Evolutionary conservation across 2,113 vertebrate genomes (phyloP).

Genomic region (Psilopsiagon aymara): DNA sequence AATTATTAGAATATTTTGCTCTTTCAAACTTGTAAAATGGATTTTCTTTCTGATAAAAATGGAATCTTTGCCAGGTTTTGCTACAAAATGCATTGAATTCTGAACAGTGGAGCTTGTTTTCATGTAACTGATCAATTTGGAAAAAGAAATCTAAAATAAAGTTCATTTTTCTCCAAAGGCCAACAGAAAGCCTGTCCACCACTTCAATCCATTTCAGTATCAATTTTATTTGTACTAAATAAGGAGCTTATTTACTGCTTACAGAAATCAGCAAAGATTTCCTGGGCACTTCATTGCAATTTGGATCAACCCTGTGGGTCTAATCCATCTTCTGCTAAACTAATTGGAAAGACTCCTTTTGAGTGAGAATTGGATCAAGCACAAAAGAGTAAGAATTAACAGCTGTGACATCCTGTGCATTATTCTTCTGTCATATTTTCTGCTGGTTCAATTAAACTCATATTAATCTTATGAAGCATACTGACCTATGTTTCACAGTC

Average conservation of each 20-base stretch:
- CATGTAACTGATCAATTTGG: background rate
- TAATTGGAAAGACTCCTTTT: slow-evolving; percentile 25
- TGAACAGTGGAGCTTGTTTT: background rate
- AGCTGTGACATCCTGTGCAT: background rate
- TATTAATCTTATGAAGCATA: slow-evolving; percentile 1
- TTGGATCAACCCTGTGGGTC: background rate
- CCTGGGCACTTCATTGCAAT: background rate
- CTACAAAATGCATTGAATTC: background rate
- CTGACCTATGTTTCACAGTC: background rate
- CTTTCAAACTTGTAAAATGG: background rate
- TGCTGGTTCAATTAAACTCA: background rate
- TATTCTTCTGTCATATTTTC: slow-evolving; percentile 18
- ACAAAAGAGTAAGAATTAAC: background rate
- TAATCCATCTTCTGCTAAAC: slow-evolving; percentile 10
- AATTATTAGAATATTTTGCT: background rate
- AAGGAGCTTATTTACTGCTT: background rate
- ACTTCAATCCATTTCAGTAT: background rate
- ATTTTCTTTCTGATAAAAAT: background rate
- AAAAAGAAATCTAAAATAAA: background rate
- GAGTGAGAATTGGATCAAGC: background rate
- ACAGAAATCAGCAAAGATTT: slow-evolving; percentile 13
- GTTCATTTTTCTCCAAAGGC: background rate
- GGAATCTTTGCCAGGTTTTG: background rate
- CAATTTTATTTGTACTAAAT: background rate
- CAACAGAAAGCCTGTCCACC: background rate